Evolutionary conservation across 2,888 invertebrate species (phyloP).

Genomic region (Cephus spinipes): DNA sequence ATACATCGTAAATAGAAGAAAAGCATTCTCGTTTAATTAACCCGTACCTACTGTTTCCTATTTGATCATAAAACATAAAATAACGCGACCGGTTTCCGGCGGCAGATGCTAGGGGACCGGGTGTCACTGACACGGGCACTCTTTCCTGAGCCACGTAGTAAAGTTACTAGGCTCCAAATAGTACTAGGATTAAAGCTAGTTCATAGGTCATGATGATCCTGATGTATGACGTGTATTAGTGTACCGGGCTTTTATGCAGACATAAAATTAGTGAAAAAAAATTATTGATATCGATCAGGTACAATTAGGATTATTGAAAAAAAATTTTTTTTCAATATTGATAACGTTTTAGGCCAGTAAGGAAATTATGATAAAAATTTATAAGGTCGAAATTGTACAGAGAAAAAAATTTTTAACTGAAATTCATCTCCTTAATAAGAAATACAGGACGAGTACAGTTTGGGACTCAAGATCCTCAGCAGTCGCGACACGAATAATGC

Average conservation of each 20-base stretch:
- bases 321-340: too few species aligned
- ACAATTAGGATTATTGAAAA: not conserved
- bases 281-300: too few species aligned
- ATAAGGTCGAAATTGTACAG: not conserved
- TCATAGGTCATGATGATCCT: not conserved
- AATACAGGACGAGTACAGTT: not conserved
- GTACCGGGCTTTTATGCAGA: too few species aligned
- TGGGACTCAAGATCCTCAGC: not conserved
- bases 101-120: constrained; percentile 40
- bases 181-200: constrained; percentile 14
- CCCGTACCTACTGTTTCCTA: constrained; percentile 23
- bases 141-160: not conserved
- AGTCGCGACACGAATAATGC: not conserved
- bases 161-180: constrained; percentile 20
- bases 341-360: too few species aligned
- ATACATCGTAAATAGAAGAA: constrained; percentile 33
- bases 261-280: too few species aligned
- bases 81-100: constrained; percentile 38
- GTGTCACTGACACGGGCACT: constrained; percentile 26
- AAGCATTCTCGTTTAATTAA: constrained; percentile 45
- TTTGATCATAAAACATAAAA: constrained; percentile 33
- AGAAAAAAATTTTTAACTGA: not conserved
- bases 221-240: not conserved
- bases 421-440: not conserved
- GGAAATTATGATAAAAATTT: not conserved